Base-by-base conservation (phyloP, 2,113 vertebrate genomes). In the Ochotona curzoniae region DNA sequence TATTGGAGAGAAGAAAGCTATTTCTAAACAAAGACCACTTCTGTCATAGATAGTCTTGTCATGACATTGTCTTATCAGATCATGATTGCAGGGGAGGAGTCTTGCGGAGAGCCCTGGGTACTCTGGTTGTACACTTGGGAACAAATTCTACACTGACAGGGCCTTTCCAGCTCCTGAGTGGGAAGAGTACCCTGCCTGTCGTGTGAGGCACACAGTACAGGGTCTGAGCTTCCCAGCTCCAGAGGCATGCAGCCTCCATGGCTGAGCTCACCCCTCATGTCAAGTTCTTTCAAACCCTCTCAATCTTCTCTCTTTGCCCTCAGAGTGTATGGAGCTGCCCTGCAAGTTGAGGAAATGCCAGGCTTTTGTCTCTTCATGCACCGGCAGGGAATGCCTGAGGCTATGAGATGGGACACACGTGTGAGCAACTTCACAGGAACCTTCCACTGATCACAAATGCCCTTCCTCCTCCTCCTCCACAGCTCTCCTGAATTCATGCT, bases 141-240 rank as follows among this genome's bases (percentile, higher is more conserved):
- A 54, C 67, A 64, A 14, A 35, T 15, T 7, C 28, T n/a, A 63
- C 32, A n/a, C 57, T 30, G 8, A 54, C 57, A 35, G 10, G 1
- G 4, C 35, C 78, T 70, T 17, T 12, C 35, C 25, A 4, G 10
- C 0, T 1, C 13, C 1, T 6, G 1, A 20, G 18, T 0, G 1
- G 25, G 47, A 12, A 82, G 49, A 54, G 4, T 7, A 0, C 54
- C 18, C 10, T 2, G 25, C 23, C 10, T 3, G 1, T 12, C 25
- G 60, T 15, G 30, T 21, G 87, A 51, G 69, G 47, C 30, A n/a
- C 0, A 1, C 0, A 25, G 25, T 0, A 3, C 2, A 13, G 23
- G 10, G 25, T 1, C 64, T 13, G 3, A 0, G 8, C 61, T 51
- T n/a, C n/a, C 44, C 25, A 20, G 51, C 67, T 71, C 6, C 26